phyloP scores from a whole-genome alignment of 2,888 invertebrate species.

The Microdon myrmicae region DNA sequence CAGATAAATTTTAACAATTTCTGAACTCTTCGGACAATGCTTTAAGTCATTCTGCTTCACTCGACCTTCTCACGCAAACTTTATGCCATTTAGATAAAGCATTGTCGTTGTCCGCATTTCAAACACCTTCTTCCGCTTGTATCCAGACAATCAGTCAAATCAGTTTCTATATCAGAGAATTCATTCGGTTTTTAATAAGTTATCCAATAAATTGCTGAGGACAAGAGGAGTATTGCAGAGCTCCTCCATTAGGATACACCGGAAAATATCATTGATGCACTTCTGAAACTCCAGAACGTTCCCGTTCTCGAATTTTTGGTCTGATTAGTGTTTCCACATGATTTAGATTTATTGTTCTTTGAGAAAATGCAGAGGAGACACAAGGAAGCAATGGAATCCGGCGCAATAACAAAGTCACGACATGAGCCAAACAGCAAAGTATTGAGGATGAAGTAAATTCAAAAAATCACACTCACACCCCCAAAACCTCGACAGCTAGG shows the following conservation, averaged over 20 bases:
- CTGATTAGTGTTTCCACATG: slow-evolving; percentile 47
- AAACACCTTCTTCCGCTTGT: slow-evolving; percentile 29
- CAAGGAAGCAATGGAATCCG: background rate
- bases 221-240: background rate
- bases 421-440: slow-evolving; percentile 25
- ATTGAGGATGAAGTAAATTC: slow-evolving; percentile 14
- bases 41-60: no score
- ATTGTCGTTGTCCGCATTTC: slow-evolving; percentile 1
- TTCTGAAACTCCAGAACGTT: slow-evolving; percentile 26
- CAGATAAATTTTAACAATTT: no score
- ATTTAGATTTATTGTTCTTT: slow-evolving; percentile 48
- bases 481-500: background rate
- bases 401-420: background rate
- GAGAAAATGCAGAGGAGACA: slow-evolving; percentile 40
- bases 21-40: no score
- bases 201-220: slow-evolving; percentile 2
- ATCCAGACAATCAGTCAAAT: slow-evolving; percentile 24
- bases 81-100: slow-evolving; percentile 23
- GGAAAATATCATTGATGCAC: slow-evolving; percentile 3
- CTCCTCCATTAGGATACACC: slow-evolving; percentile 8
- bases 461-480: slow-evolving; percentile 9
- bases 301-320: slow-evolving; percentile 38
- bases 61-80: no score
- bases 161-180: slow-evolving; percentile 37
- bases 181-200: slow-evolving; percentile 15